These are phyloP conservation scores for Leucozona laternaria DNA, from an alignment of 2,888 invertebrate species.

Conservation along the genomic window DNA sequence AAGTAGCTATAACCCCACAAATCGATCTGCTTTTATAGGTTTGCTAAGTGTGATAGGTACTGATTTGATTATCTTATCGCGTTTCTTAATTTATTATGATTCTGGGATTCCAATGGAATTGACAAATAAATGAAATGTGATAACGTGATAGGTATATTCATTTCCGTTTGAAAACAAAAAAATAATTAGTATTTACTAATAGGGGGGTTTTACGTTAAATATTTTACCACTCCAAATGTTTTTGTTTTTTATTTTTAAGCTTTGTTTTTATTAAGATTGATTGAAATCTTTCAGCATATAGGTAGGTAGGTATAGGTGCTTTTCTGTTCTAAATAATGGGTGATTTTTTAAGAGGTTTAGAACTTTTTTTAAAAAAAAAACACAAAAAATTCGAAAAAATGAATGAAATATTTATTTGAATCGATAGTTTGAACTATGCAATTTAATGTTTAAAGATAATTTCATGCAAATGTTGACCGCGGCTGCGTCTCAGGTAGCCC, in stretches of 20 bases:
- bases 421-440: too few relatives aligned
- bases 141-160: too few relatives aligned
- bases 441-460: too few relatives aligned
- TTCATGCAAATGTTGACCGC: too few relatives aligned
- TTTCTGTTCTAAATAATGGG: too few relatives aligned
- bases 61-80: constrained; percentile 3
- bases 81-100: not conserved
- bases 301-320: too few relatives aligned
- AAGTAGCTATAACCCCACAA: not conserved
- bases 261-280: not conserved
- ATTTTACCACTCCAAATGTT: not conserved
- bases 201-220: not conserved
- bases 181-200: not conserved
- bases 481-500: too few relatives aligned
- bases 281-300: too few relatives aligned
- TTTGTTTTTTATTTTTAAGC: not conserved
- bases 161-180: constrained; percentile 13
- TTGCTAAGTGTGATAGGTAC: not conserved
- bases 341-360: too few relatives aligned
- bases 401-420: too few relatives aligned
- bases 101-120: constrained; percentile 8
- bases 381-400: too few relatives aligned
- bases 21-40: constrained; percentile 7
- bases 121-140: not conserved
- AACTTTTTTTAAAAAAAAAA: too few relatives aligned